Evolutionary conservation across 2,797 vertebrate species (phyloP).

Genomic region (Intellagama lesueurii): DNA sequence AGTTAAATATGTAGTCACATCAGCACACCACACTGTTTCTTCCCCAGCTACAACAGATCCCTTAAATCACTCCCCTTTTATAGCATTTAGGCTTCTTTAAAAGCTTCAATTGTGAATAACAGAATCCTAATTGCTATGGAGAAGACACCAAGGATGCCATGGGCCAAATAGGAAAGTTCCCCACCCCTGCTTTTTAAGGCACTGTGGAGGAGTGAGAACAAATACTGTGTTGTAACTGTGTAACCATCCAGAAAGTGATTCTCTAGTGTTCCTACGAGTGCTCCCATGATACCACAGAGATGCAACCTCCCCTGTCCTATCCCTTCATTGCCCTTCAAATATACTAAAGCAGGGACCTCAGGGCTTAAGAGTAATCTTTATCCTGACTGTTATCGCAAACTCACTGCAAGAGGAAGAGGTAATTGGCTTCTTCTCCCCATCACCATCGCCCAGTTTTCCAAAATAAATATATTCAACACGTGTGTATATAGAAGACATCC

Average conservation of each 20-base stretch:
- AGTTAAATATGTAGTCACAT: not conserved
- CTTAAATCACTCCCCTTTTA: not conserved
- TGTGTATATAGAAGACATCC: not conserved
- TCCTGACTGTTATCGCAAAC: not conserved
- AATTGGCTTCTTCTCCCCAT: not conserved
- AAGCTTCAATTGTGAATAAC: not conserved
- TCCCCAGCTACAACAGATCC: not conserved
- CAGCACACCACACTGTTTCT: not conserved
- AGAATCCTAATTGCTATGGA: not conserved
- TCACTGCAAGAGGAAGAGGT: not conserved
- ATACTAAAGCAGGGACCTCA: not conserved
- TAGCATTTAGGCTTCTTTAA: not conserved
- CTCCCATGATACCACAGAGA: not conserved
- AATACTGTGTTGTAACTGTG: not conserved
- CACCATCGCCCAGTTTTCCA: not conserved
- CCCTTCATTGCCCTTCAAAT: not conserved
- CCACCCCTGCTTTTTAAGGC: not conserved
- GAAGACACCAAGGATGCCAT: not conserved
- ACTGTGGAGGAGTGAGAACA: slow-evolving; percentile 7
- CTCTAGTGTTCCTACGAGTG: not conserved
- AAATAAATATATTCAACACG: not conserved
- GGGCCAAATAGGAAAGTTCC: not conserved
- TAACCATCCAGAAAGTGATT: not conserved
- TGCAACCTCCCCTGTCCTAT: not conserved
- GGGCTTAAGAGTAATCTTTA: not conserved